Base-by-base conservation (phyloP, 2,888 invertebrate genomes). In the Thumatha senex region DNA sequence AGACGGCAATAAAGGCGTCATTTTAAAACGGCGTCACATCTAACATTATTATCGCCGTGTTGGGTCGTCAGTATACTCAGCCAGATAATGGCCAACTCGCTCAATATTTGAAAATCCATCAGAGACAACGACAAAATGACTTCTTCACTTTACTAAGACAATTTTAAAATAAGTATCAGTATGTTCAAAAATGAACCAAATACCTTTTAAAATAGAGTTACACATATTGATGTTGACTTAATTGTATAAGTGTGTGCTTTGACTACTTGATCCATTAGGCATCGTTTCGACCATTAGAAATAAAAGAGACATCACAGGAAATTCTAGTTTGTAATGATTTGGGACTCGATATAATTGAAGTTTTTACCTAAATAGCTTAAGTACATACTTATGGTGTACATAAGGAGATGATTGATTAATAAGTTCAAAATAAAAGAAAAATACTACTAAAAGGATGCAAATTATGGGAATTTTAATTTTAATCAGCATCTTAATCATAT, bases 81-180 rank as follows among this genome's bases (percentile, higher is more conserved):
- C 72, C 67, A 80, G 87, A 89, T 89, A 90, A 89, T 86, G 81
- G 82, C 69, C 73, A 71, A 72, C 70, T 74, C 79, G 74, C 89
- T 89, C 88, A 90, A 91, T 90, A 89, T 91, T 91, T 89, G 86
- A 84, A 86, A 86, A 85, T 76, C 84, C 87, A 89, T 88, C 86
- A 84, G 76, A 74, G 84, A 84, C 84, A 81, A 77, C 80, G 74
- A 71, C 73, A 63, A 76, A 85, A 84, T 81, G 84, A 84, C 88
- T 88, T 83, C 86, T 87, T 85, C 84, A 82, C 84, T 87, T 86
- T 78, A 80, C 78, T 72, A 63, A 74, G 64, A 74, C 78, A 76
- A 78, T 71, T 66, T 70, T 63, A 66, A 61, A 51, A 39, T 42
- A 48, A 55, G 56, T 14, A 15, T 44, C 40, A 12, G 10, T 2